These are phyloP conservation scores for Piaya cayana DNA, from an alignment of 2,113 vertebrate species.

Conservation along the genomic window DNA sequence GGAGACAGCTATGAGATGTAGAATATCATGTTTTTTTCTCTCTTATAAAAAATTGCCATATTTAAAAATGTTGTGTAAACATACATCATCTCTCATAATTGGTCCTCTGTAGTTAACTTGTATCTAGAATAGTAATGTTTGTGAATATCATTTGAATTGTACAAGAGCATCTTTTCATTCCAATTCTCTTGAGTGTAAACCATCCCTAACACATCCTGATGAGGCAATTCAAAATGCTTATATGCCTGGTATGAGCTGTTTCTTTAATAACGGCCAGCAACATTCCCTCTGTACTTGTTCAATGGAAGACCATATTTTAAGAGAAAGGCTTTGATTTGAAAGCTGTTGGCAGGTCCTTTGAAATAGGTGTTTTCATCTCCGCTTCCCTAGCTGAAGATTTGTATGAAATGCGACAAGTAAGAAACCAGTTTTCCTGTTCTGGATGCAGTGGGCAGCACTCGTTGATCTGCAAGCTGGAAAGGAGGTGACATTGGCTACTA, in stretches of 20 bases:
- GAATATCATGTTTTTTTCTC: not conserved
- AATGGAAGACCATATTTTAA: not conserved
- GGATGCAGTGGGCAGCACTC: not conserved
- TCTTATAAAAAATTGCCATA: not conserved
- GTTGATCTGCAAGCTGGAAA: not conserved
- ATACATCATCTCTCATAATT: not conserved
- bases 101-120: not conserved
- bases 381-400: not conserved
- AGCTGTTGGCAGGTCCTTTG: not conserved
- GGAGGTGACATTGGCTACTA: not conserved
- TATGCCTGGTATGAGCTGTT: not conserved
- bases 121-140: not conserved
- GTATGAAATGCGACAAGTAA: not conserved
- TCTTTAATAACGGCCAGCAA: not conserved
- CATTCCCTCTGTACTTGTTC: not conserved
- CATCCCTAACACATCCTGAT: not conserved
- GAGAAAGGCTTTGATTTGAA: slow-evolving; percentile 4
- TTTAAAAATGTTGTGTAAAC: not conserved
- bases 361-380: not conserved
- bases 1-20: not conserved
- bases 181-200: not conserved
- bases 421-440: not conserved
- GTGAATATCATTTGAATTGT: not conserved
- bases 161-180: not conserved
- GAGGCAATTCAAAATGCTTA: not conserved